Evolutionary conservation across 2,113 vertebrate genomes (phyloP).

Genomic region (Mohoua ochrocephala): DNA sequence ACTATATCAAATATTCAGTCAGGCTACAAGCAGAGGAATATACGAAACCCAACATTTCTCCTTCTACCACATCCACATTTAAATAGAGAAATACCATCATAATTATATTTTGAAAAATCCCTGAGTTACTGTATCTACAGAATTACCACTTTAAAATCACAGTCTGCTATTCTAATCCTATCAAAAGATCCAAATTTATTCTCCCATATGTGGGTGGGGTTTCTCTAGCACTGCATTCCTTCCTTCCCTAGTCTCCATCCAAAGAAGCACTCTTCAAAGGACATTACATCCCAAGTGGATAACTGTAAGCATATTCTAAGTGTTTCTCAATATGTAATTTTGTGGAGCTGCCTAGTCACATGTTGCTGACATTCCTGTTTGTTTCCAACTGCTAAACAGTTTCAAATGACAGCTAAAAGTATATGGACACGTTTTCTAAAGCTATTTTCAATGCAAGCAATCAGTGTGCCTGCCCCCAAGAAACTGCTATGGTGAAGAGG

Average conservation of each 20-base stretch:
- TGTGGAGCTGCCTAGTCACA: background rate
- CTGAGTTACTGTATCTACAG: slow-evolving; percentile 57
- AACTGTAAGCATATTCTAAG: background rate
- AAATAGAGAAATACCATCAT: background rate
- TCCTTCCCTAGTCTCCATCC: background rate
- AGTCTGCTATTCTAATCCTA: background rate
- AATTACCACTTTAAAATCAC: slow-evolving; percentile 31
- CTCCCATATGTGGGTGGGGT: background rate
- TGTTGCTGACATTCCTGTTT: background rate
- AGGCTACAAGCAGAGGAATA: background rate
- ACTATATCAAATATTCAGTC: background rate
- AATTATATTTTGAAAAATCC: slow-evolving; percentile 42
- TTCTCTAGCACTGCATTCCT: background rate
- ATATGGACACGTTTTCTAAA: background rate
- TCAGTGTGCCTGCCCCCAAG: background rate
- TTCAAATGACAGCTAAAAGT: background rate
- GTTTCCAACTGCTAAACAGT: background rate
- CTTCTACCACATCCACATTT: slow-evolving; percentile 1
- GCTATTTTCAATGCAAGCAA: background rate
- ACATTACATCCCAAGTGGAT: background rate
- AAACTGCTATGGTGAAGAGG: background rate
- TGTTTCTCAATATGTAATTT: slow-evolving; percentile 6
- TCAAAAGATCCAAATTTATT: background rate
- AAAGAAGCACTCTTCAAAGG: slow-evolving; percentile 24
- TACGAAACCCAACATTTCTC: background rate